Conservation (phyloP, 2,888 invertebrate species). For the Zootermopsis nevadensis region DNA sequence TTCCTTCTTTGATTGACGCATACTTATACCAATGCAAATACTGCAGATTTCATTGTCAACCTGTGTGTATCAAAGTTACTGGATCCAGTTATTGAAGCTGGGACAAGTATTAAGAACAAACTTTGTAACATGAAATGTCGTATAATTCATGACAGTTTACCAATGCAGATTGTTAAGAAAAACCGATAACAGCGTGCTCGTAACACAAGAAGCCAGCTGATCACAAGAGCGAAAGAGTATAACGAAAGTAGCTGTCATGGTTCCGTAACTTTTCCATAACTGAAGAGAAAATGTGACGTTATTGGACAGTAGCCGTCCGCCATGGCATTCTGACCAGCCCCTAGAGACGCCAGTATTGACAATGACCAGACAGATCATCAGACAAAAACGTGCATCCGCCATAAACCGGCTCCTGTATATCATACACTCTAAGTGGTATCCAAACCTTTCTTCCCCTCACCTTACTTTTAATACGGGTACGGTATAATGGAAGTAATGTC, state of each 20-base stretch:
- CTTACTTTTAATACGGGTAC: too few relatives aligned
- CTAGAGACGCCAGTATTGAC: neutral
- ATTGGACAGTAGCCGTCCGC: neutral
- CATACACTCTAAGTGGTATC: too few relatives aligned
- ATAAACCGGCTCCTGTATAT: neutral
- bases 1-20: too few relatives aligned
- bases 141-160: neutral
- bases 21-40: neutral
- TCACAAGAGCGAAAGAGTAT: neutral
- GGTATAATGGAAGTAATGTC: too few relatives aligned
- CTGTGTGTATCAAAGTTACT: neutral
- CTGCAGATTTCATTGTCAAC: neutral
- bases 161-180: neutral
- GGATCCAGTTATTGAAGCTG: neutral
- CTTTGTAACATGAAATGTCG: neutral
- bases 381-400: neutral
- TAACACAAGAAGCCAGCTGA: neutral
- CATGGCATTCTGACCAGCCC: neutral
- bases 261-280: neutral
- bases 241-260: constrained; percentile 12
- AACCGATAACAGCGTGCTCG: neutral
- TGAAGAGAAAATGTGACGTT: constrained; percentile 1
- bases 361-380: neutral
- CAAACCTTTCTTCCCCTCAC: too few relatives aligned
- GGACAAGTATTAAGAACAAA: neutral